Percentiles rank a stretch among this genome's conserved stretches.
Evolutionary conservation across 2,113 vertebrate species (phyloP).

Genomic region (Rhinichthys klamathensis): DNA sequence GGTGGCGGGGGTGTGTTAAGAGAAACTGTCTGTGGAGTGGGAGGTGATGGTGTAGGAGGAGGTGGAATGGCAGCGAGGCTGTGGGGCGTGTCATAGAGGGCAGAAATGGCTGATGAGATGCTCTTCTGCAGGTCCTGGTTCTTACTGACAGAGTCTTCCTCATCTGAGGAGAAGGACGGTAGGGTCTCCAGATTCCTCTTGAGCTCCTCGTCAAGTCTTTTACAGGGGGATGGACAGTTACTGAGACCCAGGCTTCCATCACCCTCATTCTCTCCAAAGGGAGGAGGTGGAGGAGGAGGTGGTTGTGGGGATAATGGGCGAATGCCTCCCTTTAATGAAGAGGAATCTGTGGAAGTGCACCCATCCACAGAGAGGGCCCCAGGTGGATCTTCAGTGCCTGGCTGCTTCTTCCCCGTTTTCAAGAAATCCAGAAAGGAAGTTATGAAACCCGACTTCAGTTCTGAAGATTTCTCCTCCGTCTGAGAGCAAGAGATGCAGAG

Average conservation of each 20-base stretch:
- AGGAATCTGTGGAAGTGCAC: constrained; percentile 52
- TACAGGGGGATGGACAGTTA: constrained; percentile 83
- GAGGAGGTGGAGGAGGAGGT: constrained; percentile 55
- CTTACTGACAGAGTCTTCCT: constrained; percentile 90
- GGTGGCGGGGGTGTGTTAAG: constrained; percentile 66
- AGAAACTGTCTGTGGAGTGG: constrained; percentile 56
- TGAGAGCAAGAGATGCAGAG: constrained; percentile 57
- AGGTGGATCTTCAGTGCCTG: constrained; percentile 53
- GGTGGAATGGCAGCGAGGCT: constrained; percentile 69
- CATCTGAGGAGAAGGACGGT: constrained; percentile 90
- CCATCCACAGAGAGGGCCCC: constrained; percentile 58
- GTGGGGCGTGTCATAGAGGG: constrained; percentile 86
- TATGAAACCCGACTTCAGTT: constrained; percentile 90
- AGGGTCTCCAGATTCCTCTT: constrained; percentile 88
- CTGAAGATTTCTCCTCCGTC: constrained; percentile 84
- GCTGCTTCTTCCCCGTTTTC: constrained; percentile 83
- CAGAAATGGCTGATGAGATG: constrained; percentile 91
- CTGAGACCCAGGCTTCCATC: constrained; percentile 76
- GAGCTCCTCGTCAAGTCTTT: constrained; percentile 86
- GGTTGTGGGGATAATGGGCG: constrained; percentile 62
- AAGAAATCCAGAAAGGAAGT: constrained; percentile 90
- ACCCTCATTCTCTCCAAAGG: constrained; percentile 68
- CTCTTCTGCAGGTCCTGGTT: constrained; percentile 93
- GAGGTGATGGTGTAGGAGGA: constrained; percentile 63
- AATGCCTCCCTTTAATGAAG: constrained; percentile 71